A percentile compares a stretch with the other conserved stretches of the same genome.
phyloP scores from a whole-genome alignment of 2,888 invertebrate genomes.

The Muscina levida region DNA sequence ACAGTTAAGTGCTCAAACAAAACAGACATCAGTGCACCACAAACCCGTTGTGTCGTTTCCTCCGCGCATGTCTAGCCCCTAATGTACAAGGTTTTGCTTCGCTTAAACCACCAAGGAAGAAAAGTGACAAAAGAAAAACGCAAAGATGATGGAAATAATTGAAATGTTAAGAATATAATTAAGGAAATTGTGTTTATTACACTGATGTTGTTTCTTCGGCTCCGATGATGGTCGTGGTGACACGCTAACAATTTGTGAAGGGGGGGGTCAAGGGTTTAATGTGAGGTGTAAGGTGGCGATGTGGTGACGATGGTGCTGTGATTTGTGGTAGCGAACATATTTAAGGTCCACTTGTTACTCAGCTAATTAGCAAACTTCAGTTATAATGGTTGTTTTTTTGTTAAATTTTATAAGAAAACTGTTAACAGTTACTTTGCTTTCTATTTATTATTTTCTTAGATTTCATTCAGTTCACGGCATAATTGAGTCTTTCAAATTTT shows the following conservation, averaged over 20 bases:
- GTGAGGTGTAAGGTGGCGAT: no score
- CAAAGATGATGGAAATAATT: constrained; percentile 15
- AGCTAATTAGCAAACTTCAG: no score
- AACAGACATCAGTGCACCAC: no score
- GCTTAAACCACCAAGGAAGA: neutral
- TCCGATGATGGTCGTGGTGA: neutral
- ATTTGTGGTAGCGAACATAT: no score
- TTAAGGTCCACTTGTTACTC: no score
- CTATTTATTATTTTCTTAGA: no score
- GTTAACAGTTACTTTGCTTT: no score
- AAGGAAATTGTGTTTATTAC: constrained; percentile 40
- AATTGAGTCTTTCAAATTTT: neutral
- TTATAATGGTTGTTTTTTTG: no score
- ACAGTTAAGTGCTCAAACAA: neutral
- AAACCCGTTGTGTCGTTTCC: neutral
- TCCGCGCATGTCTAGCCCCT: neutral
- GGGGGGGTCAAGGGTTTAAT: neutral
- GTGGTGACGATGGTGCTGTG: no score
- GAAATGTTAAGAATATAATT: constrained; percentile 14
- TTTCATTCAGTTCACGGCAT: no score
- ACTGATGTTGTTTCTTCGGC: constrained; percentile 4
- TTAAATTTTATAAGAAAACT: no score
- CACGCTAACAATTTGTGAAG: constrained; percentile 10
- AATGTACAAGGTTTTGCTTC: constrained; percentile 20
- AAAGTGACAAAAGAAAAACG: constrained; percentile 19